Conservation (phyloP, 1,140 invertebrate species). For the Diabrotica undecimpunctata region DNA sequence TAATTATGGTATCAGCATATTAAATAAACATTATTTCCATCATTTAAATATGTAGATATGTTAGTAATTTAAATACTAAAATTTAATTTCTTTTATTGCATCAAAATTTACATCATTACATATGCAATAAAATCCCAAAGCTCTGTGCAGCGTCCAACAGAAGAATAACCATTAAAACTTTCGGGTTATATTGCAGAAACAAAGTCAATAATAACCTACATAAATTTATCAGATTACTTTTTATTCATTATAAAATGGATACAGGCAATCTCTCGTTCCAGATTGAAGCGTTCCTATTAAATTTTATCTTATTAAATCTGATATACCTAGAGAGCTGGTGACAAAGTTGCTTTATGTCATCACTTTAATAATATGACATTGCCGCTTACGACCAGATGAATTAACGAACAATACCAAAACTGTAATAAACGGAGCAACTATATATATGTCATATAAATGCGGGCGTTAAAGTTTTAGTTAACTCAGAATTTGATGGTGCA, state of each 20-base stretch:
- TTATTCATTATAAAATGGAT: no score
- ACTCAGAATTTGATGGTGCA: conserved; percentile 2
- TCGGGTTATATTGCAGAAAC: background rate
- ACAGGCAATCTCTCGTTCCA: background rate
- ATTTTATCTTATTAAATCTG: background rate
- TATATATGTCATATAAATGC: conserved; percentile 3
- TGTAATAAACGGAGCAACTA: background rate
- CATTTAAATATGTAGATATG: no score
- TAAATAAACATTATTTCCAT: no score
- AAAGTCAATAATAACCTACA: no score
- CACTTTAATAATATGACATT: conserved; percentile 3
- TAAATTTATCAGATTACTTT: no score
- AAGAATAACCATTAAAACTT: no score
- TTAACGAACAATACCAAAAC: conserved; percentile 2
- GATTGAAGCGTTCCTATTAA: background rate
- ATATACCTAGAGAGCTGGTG: background rate
- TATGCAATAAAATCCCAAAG: no score
- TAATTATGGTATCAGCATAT: no score
- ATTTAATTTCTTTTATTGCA: no score
- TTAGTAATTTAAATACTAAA: no score
- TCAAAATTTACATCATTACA: no score
- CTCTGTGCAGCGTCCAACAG: no score
- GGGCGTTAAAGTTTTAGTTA: conserved; percentile 2
- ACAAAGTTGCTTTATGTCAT: conserved; percentile 2
- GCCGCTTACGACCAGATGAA: conserved; percentile 1